Evolutionary conservation across 2,888 invertebrate genomes (phyloP).

Genomic region (Crematogaster levior): DNA sequence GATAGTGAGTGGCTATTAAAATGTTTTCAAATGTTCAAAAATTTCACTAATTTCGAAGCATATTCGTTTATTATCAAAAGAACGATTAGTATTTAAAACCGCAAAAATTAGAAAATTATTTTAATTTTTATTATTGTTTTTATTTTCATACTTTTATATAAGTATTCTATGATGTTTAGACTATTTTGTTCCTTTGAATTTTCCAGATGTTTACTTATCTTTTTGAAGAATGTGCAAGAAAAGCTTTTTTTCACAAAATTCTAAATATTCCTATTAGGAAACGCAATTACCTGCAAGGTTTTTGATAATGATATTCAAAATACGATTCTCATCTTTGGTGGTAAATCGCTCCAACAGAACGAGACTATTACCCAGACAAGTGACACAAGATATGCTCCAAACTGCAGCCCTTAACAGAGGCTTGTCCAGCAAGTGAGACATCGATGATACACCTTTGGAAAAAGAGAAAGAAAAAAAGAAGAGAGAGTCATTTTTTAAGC

Average conservation of each 20-base stretch:
- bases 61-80: background rate
- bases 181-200: background rate
- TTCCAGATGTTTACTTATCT: background rate
- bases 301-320: conserved; percentile 88
- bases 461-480: conserved; percentile 24
- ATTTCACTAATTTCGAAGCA: background rate
- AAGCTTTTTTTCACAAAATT: background rate
- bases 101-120: conserved; percentile 11
- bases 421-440: conserved; percentile 87
- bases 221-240: background rate
- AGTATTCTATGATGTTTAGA: background rate
- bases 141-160: background rate
- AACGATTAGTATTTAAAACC: background rate
- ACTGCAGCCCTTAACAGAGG: conserved; percentile 88
- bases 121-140: too few species aligned
- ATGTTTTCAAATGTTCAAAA: background rate
- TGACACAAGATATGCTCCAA: conserved; percentile 88
- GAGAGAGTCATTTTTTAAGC: conserved; percentile 6
- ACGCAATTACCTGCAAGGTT: conserved; percentile 88
- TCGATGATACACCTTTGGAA: conserved; percentile 87
- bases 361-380: conserved; percentile 88
- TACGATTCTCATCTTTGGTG: conserved; percentile 88
- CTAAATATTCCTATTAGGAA: background rate
- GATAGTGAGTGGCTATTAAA: background rate
- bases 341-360: conserved; percentile 89